A percentile compares a stretch with the other conserved stretches of the same genome.
These are phyloP conservation scores for Bufo bufo DNA, from an alignment of 2,113 vertebrate species.

Conservation along the genomic window DNA sequence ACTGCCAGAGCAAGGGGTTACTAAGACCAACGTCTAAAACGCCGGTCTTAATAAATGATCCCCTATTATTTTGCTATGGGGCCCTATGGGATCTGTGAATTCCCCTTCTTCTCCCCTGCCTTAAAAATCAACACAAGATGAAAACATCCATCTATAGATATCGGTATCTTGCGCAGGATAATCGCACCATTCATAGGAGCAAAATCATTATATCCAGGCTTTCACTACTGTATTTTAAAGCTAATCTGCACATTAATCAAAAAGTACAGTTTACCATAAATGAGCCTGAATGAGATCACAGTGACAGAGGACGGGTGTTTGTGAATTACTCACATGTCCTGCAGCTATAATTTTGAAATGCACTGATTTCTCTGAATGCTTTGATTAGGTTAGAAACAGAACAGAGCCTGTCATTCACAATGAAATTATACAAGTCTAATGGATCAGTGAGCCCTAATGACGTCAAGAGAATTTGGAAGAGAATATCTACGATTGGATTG, in stretches of 20 bases:
- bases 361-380: conserved; percentile 36
- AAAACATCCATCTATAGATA: no score
- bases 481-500: conserved; percentile 7
- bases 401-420: conserved; percentile 29
- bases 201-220: not conserved
- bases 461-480: conserved; percentile 13
- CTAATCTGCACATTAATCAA: not conserved
- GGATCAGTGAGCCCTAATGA: conserved; percentile 18
- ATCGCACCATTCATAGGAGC: not conserved
- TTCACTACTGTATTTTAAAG: not conserved
- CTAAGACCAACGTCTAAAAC: no score
- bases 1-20: no score
- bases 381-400: conserved; percentile 45
- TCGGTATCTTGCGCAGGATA: no score
- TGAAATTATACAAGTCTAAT: conserved; percentile 22
- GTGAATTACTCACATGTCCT: conserved; percentile 37
- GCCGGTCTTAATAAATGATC: no score
- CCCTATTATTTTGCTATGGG: no score
- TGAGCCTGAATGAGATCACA: conserved; percentile 46
- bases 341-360: conserved; percentile 42
- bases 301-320: not conserved
- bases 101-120: no score
- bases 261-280: not conserved
- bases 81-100: no score
- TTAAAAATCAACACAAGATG: no score